Evolutionary conservation across 1,140 invertebrate species (phyloP).

Genomic region (Limonius californicus): DNA sequence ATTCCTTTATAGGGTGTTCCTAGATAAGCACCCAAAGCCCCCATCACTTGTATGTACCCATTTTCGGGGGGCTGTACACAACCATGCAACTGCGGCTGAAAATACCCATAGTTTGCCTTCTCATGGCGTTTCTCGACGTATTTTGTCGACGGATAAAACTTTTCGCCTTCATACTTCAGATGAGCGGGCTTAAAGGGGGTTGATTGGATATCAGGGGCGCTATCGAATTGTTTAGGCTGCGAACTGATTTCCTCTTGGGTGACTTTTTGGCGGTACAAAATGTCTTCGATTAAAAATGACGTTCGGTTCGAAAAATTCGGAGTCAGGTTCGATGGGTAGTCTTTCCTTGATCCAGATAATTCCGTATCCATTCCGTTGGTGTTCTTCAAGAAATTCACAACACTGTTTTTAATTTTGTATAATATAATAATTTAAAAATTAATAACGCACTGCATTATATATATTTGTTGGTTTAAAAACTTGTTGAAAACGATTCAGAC

Average conservation of each 20-base stretch:
- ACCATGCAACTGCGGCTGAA: slow-evolving; percentile 22
- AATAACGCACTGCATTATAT: too few species aligned
- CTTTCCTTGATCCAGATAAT: slow-evolving; percentile 15
- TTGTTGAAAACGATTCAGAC: too few species aligned
- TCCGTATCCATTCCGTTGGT: slow-evolving; percentile 2
- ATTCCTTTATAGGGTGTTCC: slow-evolving; percentile 57
- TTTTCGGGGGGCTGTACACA: slow-evolving; percentile 31
- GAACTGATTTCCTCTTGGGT: slow-evolving; percentile 31
- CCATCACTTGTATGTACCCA: slow-evolving; percentile 59
- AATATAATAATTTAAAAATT: too few species aligned
- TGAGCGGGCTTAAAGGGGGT: neutral
- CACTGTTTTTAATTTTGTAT: too few species aligned
- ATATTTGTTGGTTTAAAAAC: too few species aligned
- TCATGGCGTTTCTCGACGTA: neutral
- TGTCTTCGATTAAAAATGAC: slow-evolving; percentile 79
- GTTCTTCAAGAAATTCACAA: too few species aligned
- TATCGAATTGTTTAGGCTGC: neutral
- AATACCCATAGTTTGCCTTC: neutral
- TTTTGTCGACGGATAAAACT: neutral
- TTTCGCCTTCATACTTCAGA: neutral
- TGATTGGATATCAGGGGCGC: neutral
- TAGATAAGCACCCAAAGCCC: slow-evolving; percentile 57
- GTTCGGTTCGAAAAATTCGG: slow-evolving; percentile 48
- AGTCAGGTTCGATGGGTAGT: slow-evolving; percentile 23
- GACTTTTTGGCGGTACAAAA: slow-evolving; percentile 62